phyloP scores from a whole-genome alignment of 2,888 invertebrate species.

The Sarcophaga rosellei region DNA sequence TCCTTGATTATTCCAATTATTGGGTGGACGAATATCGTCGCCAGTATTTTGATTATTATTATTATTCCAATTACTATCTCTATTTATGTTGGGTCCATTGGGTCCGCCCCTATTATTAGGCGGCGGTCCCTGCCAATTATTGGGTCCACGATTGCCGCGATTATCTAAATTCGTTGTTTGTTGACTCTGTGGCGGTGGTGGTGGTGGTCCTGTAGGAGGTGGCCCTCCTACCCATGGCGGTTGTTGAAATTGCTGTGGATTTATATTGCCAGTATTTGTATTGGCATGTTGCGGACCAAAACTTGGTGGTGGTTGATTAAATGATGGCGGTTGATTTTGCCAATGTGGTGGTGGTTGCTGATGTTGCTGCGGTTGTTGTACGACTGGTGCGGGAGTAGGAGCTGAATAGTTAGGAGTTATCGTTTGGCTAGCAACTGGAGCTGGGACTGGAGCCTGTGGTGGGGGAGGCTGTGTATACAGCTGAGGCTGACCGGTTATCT shows the following conservation, averaged over 20 bases:
- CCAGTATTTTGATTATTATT: constrained; percentile 32
- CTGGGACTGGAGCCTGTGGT: constrained; percentile 36
- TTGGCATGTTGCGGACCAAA: constrained; percentile 57
- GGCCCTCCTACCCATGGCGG: constrained; percentile 31
- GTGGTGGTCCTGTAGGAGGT: constrained; percentile 13
- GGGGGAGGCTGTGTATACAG: constrained; percentile 77
- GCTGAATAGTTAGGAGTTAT: constrained; percentile 33
- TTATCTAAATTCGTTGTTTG: constrained; percentile 8
- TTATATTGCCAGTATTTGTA: constrained; percentile 45
- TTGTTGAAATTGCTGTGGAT: constrained; percentile 58
- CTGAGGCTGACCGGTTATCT: constrained; percentile 77
- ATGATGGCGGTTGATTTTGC: constrained; percentile 64
- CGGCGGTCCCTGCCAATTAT: constrained; percentile 24
- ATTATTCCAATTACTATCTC: constrained; percentile 54
- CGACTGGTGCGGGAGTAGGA: constrained; percentile 34
- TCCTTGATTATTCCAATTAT: constrained; percentile 52
- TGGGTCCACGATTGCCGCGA: constrained; percentile 21
- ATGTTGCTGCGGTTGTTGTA: constrained; percentile 52
- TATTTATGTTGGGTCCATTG: constrained; percentile 29
- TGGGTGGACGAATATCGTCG: constrained; percentile 42
- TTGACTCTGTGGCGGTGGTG: background rate
- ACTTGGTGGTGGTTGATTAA: constrained; percentile 70
- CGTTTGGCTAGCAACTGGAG: constrained; percentile 19
- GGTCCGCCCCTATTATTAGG: constrained; percentile 43
- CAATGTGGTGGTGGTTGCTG: constrained; percentile 55